These are phyloP conservation scores for Podabrus alpinus DNA, from an alignment of 2,888 invertebrate genomes.

Conservation along the genomic window DNA sequence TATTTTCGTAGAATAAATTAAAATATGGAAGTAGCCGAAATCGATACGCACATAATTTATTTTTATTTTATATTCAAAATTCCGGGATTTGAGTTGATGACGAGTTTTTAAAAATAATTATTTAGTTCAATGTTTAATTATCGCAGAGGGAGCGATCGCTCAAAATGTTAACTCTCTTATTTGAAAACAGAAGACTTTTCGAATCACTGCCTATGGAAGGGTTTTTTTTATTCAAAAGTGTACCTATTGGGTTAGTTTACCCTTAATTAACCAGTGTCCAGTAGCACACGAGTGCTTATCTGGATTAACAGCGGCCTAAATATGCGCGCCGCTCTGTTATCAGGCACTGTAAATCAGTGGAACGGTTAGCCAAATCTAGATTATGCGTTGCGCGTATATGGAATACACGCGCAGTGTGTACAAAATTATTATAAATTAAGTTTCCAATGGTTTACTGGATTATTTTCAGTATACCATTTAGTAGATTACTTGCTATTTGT, in stretches of 20 bases:
- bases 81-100: neutral
- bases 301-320: conserved; percentile 30
- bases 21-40: neutral
- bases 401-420: conserved; percentile 19
- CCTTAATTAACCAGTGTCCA: conserved; percentile 31
- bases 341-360: conserved; percentile 28
- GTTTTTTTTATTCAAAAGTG: conserved; percentile 21
- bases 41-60: neutral
- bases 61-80: neutral
- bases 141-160: neutral
- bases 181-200: conserved; percentile 11
- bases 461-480: conserved; percentile 26
- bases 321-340: conserved; percentile 27
- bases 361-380: conserved; percentile 28
- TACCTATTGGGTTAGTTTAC: conserved; percentile 29
- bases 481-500: conserved; percentile 24
- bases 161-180: conserved; percentile 6
- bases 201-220: conserved; percentile 10
- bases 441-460: conserved; percentile 25
- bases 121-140: neutral
- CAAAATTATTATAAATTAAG: conserved; percentile 27
- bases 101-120: neutral
- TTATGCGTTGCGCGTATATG: conserved; percentile 28
- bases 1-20: neutral
- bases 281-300: conserved; percentile 30